A percentile compares a stretch with the other conserved stretches of the same genome.
Conservation (phyloP, 2,888 invertebrate genomes). For the Ectemnius lituratus region DNA sequence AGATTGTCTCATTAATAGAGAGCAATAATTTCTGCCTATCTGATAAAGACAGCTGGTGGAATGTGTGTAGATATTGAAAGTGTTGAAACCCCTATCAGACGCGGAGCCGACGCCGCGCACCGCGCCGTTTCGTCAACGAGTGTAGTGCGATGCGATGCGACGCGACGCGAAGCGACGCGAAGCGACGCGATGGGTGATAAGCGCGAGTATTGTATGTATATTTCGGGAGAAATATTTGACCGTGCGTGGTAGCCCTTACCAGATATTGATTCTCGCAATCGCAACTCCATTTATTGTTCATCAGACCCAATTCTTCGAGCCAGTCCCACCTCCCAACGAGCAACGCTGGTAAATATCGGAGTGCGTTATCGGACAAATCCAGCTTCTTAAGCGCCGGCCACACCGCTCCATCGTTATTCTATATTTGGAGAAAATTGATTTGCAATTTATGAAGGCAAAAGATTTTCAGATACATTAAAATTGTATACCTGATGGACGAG, state of each 20-base stretch:
- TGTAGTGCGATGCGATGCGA: no score
- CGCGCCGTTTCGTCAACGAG: no score
- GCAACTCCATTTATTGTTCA: slow-evolving; percentile 88
- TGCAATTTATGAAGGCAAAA: no score
- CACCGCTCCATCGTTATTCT: slow-evolving; percentile 77
- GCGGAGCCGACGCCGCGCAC: no score
- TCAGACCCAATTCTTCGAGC: slow-evolving; percentile 83
- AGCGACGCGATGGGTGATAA: no score
- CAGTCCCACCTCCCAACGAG: slow-evolving; percentile 85
- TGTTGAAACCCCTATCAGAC: no score
- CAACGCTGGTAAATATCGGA: slow-evolving; percentile 83
- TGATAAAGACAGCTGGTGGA: no score
- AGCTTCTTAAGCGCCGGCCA: slow-evolving; percentile 86
- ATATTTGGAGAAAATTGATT: slow-evolving; percentile 66
- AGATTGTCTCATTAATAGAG: not conserved
- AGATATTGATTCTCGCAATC: slow-evolving; percentile 90
- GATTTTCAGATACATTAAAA: not conserved
- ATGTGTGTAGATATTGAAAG: no score
- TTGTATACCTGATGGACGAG: slow-evolving; percentile 28
- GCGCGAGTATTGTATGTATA: not conserved
- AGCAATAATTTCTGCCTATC: no score
- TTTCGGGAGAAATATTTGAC: not conserved
- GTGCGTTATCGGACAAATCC: slow-evolving; percentile 85
- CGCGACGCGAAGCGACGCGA: no score
- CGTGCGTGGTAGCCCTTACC: slow-evolving; percentile 75